These are phyloP conservation scores for Cybosia mesomella DNA, from an alignment of 2,888 invertebrate species.

Conservation along the genomic window DNA sequence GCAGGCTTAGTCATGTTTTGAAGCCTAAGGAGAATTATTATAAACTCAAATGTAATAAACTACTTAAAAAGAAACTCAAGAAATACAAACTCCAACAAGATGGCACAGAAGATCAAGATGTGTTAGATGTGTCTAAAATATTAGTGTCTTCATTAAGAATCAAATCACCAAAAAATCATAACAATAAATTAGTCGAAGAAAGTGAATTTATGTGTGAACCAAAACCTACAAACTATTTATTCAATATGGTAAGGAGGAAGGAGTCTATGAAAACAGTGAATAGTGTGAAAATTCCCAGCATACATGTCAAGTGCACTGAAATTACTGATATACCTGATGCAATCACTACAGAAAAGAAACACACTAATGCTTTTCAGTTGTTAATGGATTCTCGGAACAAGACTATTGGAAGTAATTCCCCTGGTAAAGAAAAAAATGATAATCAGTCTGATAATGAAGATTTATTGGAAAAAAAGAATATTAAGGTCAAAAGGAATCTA, in stretches of 20 bases:
- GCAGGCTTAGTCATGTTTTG: constrained; percentile 53
- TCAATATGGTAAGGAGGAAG: constrained; percentile 74
- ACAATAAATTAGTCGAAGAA: constrained; percentile 29
- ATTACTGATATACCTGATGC: constrained; percentile 30
- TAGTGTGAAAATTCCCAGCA: constrained; percentile 31
- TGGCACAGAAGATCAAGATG: constrained; percentile 79
- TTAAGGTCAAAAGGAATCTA: constrained; percentile 81
- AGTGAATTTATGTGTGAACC: constrained; percentile 42
- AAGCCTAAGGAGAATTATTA: constrained; percentile 66
- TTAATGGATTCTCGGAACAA: constrained; percentile 90
- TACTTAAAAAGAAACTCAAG: constrained; percentile 73
- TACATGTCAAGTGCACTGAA: constrained; percentile 28
- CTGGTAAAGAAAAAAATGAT: constrained; percentile 82
- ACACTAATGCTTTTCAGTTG: constrained; percentile 88
- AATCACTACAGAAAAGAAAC: constrained; percentile 62
- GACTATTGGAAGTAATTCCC: constrained; percentile 88
- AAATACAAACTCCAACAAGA: constrained; percentile 77
- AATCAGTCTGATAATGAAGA: constrained; percentile 62
- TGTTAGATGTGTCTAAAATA: constrained; percentile 75
- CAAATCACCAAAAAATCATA: constrained; percentile 65
- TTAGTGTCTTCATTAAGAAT: constrained; percentile 68
- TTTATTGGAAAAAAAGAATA: constrained; percentile 62
- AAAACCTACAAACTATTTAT: constrained; percentile 71
- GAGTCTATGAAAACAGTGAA: constrained; percentile 45
- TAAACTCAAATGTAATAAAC: constrained; percentile 67